Evolutionary conservation across 2,113 vertebrate genomes (phyloP).

Genomic region (Tachycineta bicolor): DNA sequence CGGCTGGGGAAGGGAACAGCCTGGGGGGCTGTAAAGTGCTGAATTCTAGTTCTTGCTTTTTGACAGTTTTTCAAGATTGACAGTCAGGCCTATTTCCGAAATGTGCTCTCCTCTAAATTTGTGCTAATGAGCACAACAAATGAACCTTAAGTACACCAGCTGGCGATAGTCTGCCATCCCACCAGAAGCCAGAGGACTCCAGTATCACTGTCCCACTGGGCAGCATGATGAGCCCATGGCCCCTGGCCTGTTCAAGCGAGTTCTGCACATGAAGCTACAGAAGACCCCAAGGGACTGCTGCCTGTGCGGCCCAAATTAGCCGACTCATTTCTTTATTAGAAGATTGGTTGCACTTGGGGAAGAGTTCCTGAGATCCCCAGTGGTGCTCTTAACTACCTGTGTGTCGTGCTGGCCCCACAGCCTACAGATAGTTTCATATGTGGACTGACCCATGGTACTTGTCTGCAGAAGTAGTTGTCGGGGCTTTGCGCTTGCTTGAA

Average conservation of each 20-base stretch:
- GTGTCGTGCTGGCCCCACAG: neutral
- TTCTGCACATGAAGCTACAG: neutral
- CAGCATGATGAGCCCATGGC: neutral
- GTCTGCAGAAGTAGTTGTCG: neutral
- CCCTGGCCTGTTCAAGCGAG: neutral
- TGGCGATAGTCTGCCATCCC: rapidly evolving
- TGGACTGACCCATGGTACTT: neutral
- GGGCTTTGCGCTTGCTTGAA: neutral
- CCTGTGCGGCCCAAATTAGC: neutral
- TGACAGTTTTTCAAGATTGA: neutral
- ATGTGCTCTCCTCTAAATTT: neutral
- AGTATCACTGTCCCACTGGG: neutral
- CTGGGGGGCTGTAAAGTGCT: neutral
- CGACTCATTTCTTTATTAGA: neutral
- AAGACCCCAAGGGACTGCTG: neutral
- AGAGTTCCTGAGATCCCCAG: neutral
- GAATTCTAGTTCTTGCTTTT: neutral
- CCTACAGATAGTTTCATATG: neutral
- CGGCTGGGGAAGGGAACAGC: neutral
- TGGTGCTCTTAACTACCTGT: neutral
- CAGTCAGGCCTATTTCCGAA: neutral
- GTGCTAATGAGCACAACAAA: neutral
- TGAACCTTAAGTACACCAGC: neutral
- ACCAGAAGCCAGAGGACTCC: neutral
- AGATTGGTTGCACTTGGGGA: neutral